Evolutionary conservation across 2,113 vertebrate species (phyloP), one percentile per base, ranked within the genome.

Genomic region (Butorides virescens): DNA sequence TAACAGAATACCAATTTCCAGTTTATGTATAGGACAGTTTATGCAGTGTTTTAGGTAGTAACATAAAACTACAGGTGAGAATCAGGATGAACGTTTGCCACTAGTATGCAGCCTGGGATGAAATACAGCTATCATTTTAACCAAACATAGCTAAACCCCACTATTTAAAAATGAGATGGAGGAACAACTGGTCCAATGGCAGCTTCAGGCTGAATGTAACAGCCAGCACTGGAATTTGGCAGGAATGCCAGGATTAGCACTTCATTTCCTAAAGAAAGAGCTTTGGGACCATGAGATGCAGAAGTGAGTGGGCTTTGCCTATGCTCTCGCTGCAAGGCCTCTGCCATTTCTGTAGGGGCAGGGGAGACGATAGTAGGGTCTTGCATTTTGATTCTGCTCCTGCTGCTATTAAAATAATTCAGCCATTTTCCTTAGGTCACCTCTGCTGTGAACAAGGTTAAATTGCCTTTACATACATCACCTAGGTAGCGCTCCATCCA

Each of bases 401-500:
- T 73, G 34, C 47, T 90, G 55, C 30, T 79, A 30, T 84, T 68
- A 83, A 67, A 94, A 91, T 92, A 94, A 73, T 50, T 93, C 71
- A 90, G 1, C 23, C 49, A 63, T 88, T 83, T 85, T 68, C 67
- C 67, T 90, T 77, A 76, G 81, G 72, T 86, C 75, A 82, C 75
- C 37, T 90, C 52, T 88, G 67, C 56, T n/a, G 44, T 47, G 74
- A 95, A 87, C 85, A 94, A 95, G 52, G 88, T 84, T 75, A 87
- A 90, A 93, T 72, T 93, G 90, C 80, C 80, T 76, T 94, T 97
- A 98, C 99, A 98, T 98, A 99, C 99, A 97, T 99, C 98, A 93
- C 99, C 98, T 94, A 99, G 97, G 95, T 98, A 99, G 78, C 98
- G 97, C 96, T 99, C 99, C 99, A 99, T 99, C 99, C 99, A 99